A percentile compares a stretch with the other conserved stretches of the same genome.
These are phyloP conservation scores for Mustela nigripes DNA, from an alignment of 2,113 vertebrate genomes.

Conservation along the genomic window DNA sequence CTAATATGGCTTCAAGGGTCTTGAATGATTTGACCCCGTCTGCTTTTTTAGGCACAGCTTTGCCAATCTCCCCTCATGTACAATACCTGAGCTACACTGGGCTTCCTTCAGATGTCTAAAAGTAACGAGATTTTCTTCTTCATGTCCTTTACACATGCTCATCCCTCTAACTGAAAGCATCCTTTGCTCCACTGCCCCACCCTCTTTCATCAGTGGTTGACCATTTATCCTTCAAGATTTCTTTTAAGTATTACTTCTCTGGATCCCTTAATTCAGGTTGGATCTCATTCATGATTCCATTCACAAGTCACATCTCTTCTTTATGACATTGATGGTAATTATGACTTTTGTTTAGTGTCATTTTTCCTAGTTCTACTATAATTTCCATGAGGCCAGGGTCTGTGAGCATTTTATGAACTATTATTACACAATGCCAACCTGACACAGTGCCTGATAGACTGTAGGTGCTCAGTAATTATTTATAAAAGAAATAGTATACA, in stretches of 20 bases:
- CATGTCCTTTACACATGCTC: background rate
- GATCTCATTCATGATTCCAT: background rate
- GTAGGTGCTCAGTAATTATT: background rate
- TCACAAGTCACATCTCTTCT: background rate
- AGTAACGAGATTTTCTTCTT: background rate
- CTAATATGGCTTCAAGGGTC: background rate
- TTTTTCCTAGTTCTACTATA: background rate
- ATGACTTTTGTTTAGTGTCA: background rate
- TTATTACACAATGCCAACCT: background rate
- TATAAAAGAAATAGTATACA: background rate
- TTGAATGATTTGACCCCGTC: background rate
- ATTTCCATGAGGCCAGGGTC: background rate
- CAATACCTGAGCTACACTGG: too few relatives aligned
- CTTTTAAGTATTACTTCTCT: background rate
- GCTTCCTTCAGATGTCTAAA: background rate
- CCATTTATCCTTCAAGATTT: background rate
- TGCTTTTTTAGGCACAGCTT: background rate
- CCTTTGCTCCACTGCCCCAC: background rate
- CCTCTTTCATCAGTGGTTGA: background rate
- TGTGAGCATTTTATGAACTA: background rate
- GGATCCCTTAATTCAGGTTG: background rate
- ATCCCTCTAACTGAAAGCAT: background rate
- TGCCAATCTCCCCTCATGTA: background rate
- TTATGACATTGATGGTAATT: background rate
- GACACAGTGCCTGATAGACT: background rate